Evolutionary conservation across 2,113 vertebrate genomes (phyloP).

Genomic region (Cavia porcellus): DNA sequence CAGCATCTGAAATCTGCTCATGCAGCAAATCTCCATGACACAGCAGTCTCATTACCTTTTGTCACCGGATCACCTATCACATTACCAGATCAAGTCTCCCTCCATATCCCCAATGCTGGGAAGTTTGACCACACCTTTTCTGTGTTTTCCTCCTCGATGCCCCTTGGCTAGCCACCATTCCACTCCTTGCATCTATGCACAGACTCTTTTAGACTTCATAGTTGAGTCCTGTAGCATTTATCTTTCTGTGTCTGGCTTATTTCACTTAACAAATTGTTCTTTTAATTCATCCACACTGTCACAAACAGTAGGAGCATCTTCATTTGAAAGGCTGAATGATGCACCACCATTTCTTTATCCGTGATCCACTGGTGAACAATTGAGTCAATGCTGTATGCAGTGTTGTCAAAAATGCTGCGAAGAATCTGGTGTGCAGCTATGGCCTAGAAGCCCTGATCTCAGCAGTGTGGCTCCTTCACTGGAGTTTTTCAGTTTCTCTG

Average conservation of each 20-base stretch:
- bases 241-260: not conserved
- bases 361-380: not conserved
- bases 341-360: not conserved
- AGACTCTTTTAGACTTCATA: no score
- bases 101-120: not conserved
- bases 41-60: no score
- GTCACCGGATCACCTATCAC: not conserved
- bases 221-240: no score
- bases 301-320: not conserved
- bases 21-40: not conserved
- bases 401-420: not conserved
- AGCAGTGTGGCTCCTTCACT: not conserved
- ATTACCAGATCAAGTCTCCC: not conserved
- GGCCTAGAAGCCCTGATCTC: not conserved
- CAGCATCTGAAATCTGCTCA: not conserved
- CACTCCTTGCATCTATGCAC: not conserved
- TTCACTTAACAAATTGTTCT: not conserved
- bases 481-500: not conserved
- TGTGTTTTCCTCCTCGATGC: not conserved
- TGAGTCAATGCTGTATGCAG: not conserved
- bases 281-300: not conserved
- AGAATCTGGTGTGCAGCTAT: not conserved
- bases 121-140: not conserved
- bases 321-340: not conserved
- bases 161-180: not conserved